Base-by-base conservation (phyloP, 2,113 vertebrate species). In the Equus przewalskii region DNA sequence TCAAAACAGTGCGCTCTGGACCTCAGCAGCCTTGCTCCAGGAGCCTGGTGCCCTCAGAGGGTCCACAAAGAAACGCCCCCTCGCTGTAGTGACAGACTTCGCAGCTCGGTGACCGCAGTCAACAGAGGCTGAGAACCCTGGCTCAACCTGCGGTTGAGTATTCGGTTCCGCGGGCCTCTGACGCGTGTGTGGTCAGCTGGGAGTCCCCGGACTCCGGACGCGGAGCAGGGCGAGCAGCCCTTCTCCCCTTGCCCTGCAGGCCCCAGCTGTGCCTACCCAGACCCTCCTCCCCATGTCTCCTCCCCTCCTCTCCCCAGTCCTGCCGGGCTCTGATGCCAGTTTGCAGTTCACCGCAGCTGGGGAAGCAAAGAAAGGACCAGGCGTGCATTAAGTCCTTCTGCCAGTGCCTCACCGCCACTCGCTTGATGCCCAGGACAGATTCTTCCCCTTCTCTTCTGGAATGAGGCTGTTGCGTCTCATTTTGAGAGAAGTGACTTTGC, bases 181-280 rank as follows among this genome's bases (percentile, higher is more conserved):
- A 30, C 4, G 2, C 22, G 10, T 41, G 58, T 28, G 46, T 64
- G 41, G 14, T 58, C 46, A 0, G 0, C 1, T 0, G 26, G 0
- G 24, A 30, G 30, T 67, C 65, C 15, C 46, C 60, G 41, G 56
- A 28, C 54, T 60, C 44, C 21, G 90, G 72, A 19, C 54, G 4
- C 5, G 5, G 0, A 7, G 1, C 22, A 24, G 12, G 2, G 1
- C 14, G 1, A 51, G 19, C 67, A 76, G 24, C 69, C 36, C 7
- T 10, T 62, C 21, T 26, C 26, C 18, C 22, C 22, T 60, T 70
- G 4, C 2, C 18, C 41, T 60, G 2, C 21, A 80, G 15, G 33
- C 33, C 3, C 64, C 69, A 33, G 72, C 21, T 83, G 41, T n/a
- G 41, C 41, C 16, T 4, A 6, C 14, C 33, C 2, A 1, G 6